phyloP scores from a whole-genome alignment of 2,113 vertebrate genomes.

The Columbina picui region DNA sequence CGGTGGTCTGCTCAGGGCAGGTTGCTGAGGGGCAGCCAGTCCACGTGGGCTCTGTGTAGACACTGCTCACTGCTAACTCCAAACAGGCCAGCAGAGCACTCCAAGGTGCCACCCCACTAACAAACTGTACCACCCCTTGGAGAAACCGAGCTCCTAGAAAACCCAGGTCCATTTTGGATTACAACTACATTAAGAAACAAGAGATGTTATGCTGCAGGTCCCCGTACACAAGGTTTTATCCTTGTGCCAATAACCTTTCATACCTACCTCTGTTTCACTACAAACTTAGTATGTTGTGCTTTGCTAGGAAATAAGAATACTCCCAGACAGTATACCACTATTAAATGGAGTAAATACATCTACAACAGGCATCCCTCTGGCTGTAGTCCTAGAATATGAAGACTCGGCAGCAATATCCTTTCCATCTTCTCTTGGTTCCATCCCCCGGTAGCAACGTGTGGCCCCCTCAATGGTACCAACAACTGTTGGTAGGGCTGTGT shows the following conservation, averaged over 20 bases:
- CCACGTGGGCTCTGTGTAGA: rapidly evolving
- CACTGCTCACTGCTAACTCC: background rate
- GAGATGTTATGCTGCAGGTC: background rate
- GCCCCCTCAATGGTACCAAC: background rate
- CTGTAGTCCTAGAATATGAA: background rate
- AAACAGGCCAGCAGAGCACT: background rate
- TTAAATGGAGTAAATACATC: background rate
- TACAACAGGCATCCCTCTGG: background rate
- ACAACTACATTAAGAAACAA: conserved; percentile 22
- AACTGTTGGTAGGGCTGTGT: background rate
- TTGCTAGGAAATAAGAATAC: background rate
- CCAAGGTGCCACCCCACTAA: background rate
- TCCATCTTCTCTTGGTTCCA: background rate
- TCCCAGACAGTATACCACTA: background rate
- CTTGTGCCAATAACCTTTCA: background rate
- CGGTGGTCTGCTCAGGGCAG: background rate
- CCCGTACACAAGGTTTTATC: background rate
- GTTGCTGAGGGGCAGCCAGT: background rate
- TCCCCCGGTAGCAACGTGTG: background rate
- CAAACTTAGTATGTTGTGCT: background rate
- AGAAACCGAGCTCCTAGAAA: background rate
- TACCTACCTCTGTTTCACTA: background rate
- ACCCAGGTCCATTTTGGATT: background rate
- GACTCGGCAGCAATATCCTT: background rate
- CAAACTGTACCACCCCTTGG: background rate